A percentile compares a stretch with the other conserved stretches of the same genome.
These are phyloP conservation scores for Callinectes sapidus DNA, from an alignment of 2,888 invertebrate species.

Conservation along the genomic window DNA sequence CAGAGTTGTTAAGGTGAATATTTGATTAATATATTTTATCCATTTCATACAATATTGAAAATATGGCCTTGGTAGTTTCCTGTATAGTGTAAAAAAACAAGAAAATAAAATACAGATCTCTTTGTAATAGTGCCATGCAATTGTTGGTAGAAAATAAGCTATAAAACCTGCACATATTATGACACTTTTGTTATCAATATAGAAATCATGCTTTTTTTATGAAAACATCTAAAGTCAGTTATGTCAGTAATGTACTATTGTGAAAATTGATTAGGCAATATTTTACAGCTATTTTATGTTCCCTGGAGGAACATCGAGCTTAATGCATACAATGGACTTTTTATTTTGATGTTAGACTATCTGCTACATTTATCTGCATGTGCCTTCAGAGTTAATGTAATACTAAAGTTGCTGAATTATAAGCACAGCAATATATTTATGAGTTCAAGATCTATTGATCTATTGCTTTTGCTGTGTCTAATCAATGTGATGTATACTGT, in stretches of 20 bases:
- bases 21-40: background rate
- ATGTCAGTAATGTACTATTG: background rate
- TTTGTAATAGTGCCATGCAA: background rate
- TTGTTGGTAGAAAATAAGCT: background rate
- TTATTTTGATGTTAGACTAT: background rate
- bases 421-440: background rate
- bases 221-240: background rate
- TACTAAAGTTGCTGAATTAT: background rate
- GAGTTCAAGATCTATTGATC: background rate
- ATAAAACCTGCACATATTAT: background rate
- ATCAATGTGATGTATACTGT: background rate
- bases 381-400: constrained; percentile 2
- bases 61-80: background rate
- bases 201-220: background rate
- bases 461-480: background rate
- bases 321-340: background rate
- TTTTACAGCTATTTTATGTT: background rate
- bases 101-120: background rate
- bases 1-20: background rate
- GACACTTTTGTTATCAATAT: background rate
- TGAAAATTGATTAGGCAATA: background rate
- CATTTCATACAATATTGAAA: background rate
- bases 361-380: constrained; percentile 16
- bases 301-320: constrained; percentile 5
- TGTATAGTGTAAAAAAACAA: background rate